Base-by-base conservation (phyloP, 2,797 vertebrate species). In the Sardinella longiceps region DNA sequence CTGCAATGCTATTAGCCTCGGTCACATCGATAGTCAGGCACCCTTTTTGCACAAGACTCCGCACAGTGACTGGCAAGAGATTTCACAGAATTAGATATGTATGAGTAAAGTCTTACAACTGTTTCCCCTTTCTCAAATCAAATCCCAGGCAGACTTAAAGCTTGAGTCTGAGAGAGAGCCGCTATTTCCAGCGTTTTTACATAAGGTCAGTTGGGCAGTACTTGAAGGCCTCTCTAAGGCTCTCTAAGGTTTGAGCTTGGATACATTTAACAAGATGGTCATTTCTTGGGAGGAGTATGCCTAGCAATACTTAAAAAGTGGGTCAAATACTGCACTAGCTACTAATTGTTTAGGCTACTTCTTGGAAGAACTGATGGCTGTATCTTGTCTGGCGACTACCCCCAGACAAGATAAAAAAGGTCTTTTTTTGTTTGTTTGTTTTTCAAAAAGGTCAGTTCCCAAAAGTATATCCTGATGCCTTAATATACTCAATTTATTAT, bases 121-220 rank as follows among this genome's bases (percentile, higher is more conserved):
- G 66, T 37, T 18, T 7, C 37, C 33, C 18, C 20, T 18, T 7
- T 39, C 50, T 43, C 80, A 48, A 56, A 74, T 80, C 80, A 33
- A 53, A 85, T 43, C 74, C 33, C 80, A 77, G 70, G 43, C 70
- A 70, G 28, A 43, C 43, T 77, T 88, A 87, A 88, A 80, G 28
- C 50, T 46, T 53, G 37, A 39, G 66, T 83, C 82, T n/a, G 28
- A 85, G 51, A 60, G 51, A 60, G 30, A 45, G 83, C 39, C 50
- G 66, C 84, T 84, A 90, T 88, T 85, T 90, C 46, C 39, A 86
- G 84, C 37, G 7, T 43, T 84, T 84, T 84, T 77, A 85, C 84
- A 70, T 87, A 84, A 87, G 45, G 63, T 70, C n/a, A 18, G n/a
- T 84, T 83, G 58, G 84, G 43, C 18, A 74, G 66, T 9, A 77